These are phyloP conservation scores for Trichopria drosophilae DNA, from an alignment of 2,888 invertebrate genomes.

Conservation along the genomic window DNA sequence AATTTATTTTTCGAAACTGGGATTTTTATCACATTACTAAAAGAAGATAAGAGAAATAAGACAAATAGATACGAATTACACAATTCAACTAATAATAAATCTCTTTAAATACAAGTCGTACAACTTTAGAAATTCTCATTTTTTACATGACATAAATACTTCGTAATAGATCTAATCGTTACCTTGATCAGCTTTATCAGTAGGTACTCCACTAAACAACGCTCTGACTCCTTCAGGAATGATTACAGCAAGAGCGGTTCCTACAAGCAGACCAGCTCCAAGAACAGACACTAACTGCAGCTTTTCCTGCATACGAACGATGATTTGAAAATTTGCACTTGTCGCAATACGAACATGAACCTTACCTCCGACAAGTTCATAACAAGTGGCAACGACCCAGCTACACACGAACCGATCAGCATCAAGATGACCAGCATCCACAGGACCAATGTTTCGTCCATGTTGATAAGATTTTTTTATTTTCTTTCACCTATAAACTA, in stretches of 20 bases:
- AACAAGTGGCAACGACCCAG: slow-evolving; percentile 92
- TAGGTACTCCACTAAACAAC: slow-evolving; percentile 60
- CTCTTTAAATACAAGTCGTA: too few species aligned
- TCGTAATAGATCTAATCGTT: slow-evolving; percentile 6
- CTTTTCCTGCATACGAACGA: slow-evolving; percentile 88
- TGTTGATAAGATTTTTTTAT: too few species aligned
- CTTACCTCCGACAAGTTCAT: slow-evolving; percentile 92
- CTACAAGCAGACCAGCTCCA: slow-evolving; percentile 95
- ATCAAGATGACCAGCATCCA: slow-evolving; percentile 86
- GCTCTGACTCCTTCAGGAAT: slow-evolving; percentile 98
- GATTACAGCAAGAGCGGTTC: slow-evolving; percentile 95
- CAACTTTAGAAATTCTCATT: neutral
- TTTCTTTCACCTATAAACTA: too few species aligned
- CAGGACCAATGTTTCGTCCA: slow-evolving; percentile 85
- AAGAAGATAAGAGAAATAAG: too few species aligned
- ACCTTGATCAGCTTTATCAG: slow-evolving; percentile 29
- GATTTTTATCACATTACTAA: too few species aligned
- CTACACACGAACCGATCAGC: slow-evolving; percentile 93
- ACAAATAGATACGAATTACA: too few species aligned
- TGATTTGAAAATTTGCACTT: slow-evolving; percentile 12
- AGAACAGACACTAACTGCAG: slow-evolving; percentile 91
- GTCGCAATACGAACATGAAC: slow-evolving; percentile 9
- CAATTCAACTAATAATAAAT: too few species aligned
- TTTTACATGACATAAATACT: slow-evolving; percentile 10
- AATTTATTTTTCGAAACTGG: too few species aligned